Evolutionary conservation across 1,140 invertebrate genomes (phyloP), one percentile per base, ranked within the genome.

Genomic region (Camponotus pennsylvanicus): DNA sequence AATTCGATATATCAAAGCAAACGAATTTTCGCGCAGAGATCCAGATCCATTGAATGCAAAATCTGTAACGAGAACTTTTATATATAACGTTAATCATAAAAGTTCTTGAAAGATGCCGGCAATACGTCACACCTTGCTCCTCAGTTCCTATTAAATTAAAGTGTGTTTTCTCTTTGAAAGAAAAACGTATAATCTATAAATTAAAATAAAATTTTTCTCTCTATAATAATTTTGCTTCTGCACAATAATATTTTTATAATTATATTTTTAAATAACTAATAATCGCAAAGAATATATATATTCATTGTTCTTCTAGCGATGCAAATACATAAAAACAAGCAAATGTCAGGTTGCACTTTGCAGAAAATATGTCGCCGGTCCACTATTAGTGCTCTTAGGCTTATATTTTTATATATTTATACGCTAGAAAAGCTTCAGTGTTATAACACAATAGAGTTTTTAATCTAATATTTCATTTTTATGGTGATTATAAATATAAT

Each of bases 391-490:
- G 77, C 45, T 57, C 18, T 59, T 82, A 82, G 8, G 37, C 66
- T 82, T 59, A 42, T 40, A 32, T 71, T 21, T 37, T 82, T 61
- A 82, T 55, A 32, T 82, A 82, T 82, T 82, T 45, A 82, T 37
- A 27, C 6, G 66, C 15, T 34, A 59, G 21, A 42, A 71, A 82
- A 71, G 37, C 37, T 59, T 18, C n/a, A 70, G 32, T 40, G 27
- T 27, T 27, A 27, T 27, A 27, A 27, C 27, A 27, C 27, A 27
- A 40, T 40, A 40, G 37, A 40, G 37, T 40, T 40, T 6, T 40
- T 59, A 57, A 32, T 82, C 21, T 27, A 27, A 18, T 9, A 45
- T 59, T 18, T 7, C 3, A 61, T 3, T 59, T 73, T 37, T 52
- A 52, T 52, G 13, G 5, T 52, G 15, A 45, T 42, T 42, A 45